These are phyloP conservation scores for Leptothorax acervorum DNA, from an alignment of 2,888 invertebrate genomes.

Conservation along the genomic window DNA sequence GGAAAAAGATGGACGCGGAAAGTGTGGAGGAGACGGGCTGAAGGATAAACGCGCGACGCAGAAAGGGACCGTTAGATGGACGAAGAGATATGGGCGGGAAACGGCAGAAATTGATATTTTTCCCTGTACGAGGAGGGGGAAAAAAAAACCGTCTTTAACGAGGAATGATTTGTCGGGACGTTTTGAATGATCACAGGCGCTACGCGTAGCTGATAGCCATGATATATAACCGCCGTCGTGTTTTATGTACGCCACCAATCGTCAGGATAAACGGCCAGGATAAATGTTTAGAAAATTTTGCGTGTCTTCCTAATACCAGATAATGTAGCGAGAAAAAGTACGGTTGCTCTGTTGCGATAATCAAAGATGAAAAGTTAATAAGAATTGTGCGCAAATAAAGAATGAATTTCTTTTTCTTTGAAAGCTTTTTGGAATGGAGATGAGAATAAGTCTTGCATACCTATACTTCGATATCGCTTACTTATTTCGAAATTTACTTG, in stretches of 20 bases:
- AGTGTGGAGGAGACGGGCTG: conserved; percentile 16
- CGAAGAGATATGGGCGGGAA: conserved; percentile 46
- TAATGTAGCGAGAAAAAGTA: neutral
- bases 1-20: conserved; percentile 42
- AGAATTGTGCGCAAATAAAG: neutral
- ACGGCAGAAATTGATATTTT: conserved; percentile 66
- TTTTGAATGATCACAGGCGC: conserved; percentile 39
- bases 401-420: neutral
- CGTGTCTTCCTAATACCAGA: neutral
- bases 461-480: neutral
- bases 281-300: conserved; percentile 23
- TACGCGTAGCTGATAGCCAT: conserved; percentile 47
- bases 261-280: conserved; percentile 12
- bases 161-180: conserved; percentile 64
- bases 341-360: neutral
- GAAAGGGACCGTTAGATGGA: conserved; percentile 65
- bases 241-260: conserved; percentile 30
- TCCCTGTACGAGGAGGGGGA: neutral
- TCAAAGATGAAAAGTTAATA: neutral
- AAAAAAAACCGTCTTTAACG: conserved; percentile 62
- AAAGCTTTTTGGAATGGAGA: neutral
- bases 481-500: neutral
- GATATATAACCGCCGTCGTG: conserved; percentile 35
- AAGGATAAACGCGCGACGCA: conserved; percentile 59
- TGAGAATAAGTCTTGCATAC: too few species aligned